Conservation (phyloP, 2,797 vertebrate genomes). For the Coregonus ussuriensis region DNA sequence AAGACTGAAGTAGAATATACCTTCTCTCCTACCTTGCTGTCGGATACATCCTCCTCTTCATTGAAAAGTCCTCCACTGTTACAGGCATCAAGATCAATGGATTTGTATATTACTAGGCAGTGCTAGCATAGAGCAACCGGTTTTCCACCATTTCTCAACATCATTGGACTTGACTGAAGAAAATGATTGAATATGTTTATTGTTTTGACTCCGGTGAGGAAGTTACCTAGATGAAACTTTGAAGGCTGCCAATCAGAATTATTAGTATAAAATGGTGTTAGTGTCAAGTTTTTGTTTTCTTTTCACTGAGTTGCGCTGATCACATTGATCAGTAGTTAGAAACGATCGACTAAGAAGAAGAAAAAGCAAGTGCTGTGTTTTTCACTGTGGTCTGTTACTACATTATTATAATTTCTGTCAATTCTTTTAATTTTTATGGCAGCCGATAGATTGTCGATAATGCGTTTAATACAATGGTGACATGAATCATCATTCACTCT, state of each 20-base stretch:
- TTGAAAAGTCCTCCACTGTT: constrained; percentile 30
- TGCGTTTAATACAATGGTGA: constrained; percentile 92
- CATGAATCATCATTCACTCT: constrained; percentile 88
- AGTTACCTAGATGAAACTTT: constrained; percentile 61
- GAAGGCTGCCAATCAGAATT: constrained; percentile 86
- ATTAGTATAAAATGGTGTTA: constrained; percentile 80
- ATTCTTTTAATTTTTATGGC: constrained; percentile 77
- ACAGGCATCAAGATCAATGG: constrained; percentile 37
- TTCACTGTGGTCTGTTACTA: constrained; percentile 90
- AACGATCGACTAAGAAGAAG: constrained; percentile 75
- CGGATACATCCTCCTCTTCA: constrained; percentile 23
- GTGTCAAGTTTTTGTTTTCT: constrained; percentile 69
- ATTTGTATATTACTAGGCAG: constrained; percentile 29
- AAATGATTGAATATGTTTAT: constrained; percentile 75
- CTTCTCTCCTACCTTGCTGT: neutral
- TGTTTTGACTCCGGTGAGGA: constrained; percentile 70
- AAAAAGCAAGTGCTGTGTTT: constrained; percentile 91
- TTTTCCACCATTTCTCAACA: constrained; percentile 79
- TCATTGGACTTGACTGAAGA: constrained; percentile 78
- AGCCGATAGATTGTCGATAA: constrained; percentile 90
- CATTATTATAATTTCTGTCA: constrained; percentile 67
- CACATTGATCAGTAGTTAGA: constrained; percentile 99
- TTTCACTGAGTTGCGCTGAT: constrained; percentile 92
- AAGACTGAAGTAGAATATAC: neutral
- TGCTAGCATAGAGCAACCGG: constrained; percentile 66